A percentile compares a stretch with the other conserved stretches of the same genome.
Evolutionary conservation across 2,888 invertebrate genomes (phyloP).

Genomic region (Sinodicranocentrus sp.): DNA sequence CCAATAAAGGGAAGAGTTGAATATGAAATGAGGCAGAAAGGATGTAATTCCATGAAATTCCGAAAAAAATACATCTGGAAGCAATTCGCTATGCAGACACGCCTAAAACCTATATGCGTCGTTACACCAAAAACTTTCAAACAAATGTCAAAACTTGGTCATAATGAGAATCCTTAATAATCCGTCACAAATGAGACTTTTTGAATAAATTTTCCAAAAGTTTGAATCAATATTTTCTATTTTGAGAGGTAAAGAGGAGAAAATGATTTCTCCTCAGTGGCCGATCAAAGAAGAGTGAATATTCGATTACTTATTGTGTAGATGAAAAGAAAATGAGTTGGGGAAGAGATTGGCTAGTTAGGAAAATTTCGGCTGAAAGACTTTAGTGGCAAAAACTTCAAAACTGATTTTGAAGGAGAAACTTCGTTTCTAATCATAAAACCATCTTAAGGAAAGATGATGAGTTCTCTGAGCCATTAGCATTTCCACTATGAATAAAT

Average conservation of each 20-base stretch:
- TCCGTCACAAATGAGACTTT: constrained; percentile 48
- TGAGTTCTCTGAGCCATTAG: too few relatives aligned
- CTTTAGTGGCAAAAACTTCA: too few relatives aligned
- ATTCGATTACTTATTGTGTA: too few relatives aligned
- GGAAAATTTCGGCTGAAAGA: too few relatives aligned
- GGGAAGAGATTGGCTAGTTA: too few relatives aligned
- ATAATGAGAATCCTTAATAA: constrained; percentile 47
- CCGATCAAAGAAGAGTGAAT: too few relatives aligned
- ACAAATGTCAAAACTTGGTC: constrained; percentile 49
- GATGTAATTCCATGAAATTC: constrained; percentile 22
- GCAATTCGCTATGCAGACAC: neutral
- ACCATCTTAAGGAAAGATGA: too few relatives aligned
- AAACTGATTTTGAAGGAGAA: too few relatives aligned
- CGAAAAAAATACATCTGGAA: neutral
- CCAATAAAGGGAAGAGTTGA: constrained; percentile 9
- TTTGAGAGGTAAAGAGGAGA: neutral
- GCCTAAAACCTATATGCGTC: too few relatives aligned
- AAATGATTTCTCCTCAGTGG: neutral
- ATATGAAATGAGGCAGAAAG: constrained; percentile 47
- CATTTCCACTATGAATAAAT: too few relatives aligned
- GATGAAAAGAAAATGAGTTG: too few relatives aligned
- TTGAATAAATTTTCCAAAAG: constrained; percentile 28
- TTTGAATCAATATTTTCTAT: constrained; percentile 18
- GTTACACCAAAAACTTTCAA: neutral
- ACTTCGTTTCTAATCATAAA: too few relatives aligned